Base-by-base conservation (phyloP, 2,888 invertebrate species). In the Chloromyia formosa region DNA sequence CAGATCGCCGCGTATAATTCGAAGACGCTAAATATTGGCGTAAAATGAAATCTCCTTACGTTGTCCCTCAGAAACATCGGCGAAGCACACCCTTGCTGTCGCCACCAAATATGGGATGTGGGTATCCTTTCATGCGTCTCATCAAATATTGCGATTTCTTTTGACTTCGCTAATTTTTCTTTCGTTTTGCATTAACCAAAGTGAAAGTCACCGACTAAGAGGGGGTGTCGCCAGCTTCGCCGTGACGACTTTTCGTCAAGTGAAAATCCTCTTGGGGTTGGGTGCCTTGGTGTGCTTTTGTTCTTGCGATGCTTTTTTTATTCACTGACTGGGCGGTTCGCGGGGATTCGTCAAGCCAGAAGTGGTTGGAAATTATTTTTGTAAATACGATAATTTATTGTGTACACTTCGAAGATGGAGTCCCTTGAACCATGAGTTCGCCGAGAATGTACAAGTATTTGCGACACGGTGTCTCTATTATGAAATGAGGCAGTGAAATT, bases 351-450 rank as follows among this genome's bases (percentile, higher is more conserved):
- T 61, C n/a, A 61, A n/a, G n/a, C 20, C 40, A 69, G 56, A 71
- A 71, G 58, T 71, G 71, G 71, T 71, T 56, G 58, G 20, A 42
- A 71, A 71, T 71, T 71, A 71, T 71, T 71, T 58, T 40, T 56
- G 71, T 58, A 71, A 71, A 71, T 71, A 71, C 56, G 20, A 58
- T 71, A 71, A 71, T 71, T 71, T 71, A 71, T 71, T 71, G 40
- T 71, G 58, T 71, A 71, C 71, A 71, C 71, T 71, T 40, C n/a
- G 42, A 12, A 40, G 35, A 35, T 20, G n/a, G 58, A 58, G 53
- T 27, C 54, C 20, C 16, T 16, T 64, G 42, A 23, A 61, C 35
- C 7, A 27, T 61, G n/a, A 16, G 20, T n/a, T n/a, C n/a, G n/a
- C n/a, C n/a, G n/a, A n/a, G n/a, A n/a, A n/a, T n/a, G n/a, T n/a